These are phyloP conservation scores for Zeuzera pyrina DNA, from an alignment of 2,888 invertebrate species.

Conservation along the genomic window DNA sequence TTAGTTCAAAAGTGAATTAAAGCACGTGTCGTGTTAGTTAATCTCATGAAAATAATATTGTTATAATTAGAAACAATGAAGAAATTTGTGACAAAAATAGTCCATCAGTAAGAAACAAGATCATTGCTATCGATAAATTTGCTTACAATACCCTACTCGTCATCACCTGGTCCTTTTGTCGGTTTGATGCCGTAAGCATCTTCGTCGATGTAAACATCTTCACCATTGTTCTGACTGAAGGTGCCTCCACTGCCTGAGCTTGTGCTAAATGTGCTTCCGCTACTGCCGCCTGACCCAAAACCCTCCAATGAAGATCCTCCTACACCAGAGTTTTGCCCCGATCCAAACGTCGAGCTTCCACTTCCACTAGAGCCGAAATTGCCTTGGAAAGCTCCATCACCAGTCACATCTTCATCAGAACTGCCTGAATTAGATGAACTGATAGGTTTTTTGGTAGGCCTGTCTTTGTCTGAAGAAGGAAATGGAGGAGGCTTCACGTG, in stretches of 20 bases:
- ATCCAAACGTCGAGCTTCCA: not conserved
- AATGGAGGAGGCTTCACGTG: conserved; percentile 68
- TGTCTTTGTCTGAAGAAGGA: conserved; percentile 42
- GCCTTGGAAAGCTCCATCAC: conserved; percentile 8
- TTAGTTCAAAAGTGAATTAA: too few species aligned
- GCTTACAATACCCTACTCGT: conserved; percentile 44
- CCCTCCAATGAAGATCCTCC: conserved; percentile 4
- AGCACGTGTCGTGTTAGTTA: too few species aligned
- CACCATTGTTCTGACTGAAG: conserved; percentile 14
- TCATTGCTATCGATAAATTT: conserved; percentile 58
- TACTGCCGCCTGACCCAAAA: conserved; percentile 7
- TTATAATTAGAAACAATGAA: conserved; percentile 4
- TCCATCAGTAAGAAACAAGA: conserved; percentile 44
- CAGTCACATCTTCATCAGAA: conserved; percentile 7
- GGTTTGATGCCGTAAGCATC: conserved; percentile 38
- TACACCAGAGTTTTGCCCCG: conserved; percentile 4
- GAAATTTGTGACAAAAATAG: conserved; percentile 4
- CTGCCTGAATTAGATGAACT: conserved; percentile 17
- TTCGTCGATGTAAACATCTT: conserved; percentile 43
- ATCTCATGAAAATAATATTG: too few species aligned
- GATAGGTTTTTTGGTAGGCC: conserved; percentile 28
- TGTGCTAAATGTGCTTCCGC: conserved; percentile 9
- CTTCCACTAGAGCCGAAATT: too few species aligned
- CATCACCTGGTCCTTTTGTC: conserved; percentile 65
- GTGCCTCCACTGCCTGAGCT: too few species aligned